Evolutionary conservation across 2,113 vertebrate species (phyloP), one percentile per base, ranked within the genome.

Genomic region (Oryzias curvinotus): DNA sequence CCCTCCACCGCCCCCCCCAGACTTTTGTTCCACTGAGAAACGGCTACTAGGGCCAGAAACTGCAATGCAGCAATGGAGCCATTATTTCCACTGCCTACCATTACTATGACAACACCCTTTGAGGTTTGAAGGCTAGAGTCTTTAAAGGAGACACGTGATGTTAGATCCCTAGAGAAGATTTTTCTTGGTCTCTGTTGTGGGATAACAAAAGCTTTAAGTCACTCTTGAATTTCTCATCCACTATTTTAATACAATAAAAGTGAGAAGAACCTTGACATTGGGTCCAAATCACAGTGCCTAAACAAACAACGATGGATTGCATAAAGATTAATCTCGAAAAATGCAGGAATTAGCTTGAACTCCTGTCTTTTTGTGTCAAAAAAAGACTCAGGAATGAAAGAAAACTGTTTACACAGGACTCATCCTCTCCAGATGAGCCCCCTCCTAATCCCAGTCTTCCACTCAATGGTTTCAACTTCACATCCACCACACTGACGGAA

Each of bases 81-180:
- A 84, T 88, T 85, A 84, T 80, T 86, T 81, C 82, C 79, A 75
- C 73, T 65, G 74, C 73, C 77, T 80, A 67, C 73, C 85, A 86
- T 88, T 78, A 65, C 87, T 86, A 90, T 90, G 88, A 85, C 87
- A 88, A 89, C 88, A 87, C 76, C 81, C 77, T 88, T 83, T 81
- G 72, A 83, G 84, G 69, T 65, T 75, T 77, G 77, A 80, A 78
- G 48, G 81, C 80, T 62, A 75, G 71, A 83, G 73, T 75, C 73
- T 68, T 76, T 58, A 70, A 81, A 71, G 64, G 77, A 68, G 73
- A 83, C 83, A 44, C 51, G 76, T 70, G 50, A 68, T 80, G 65
- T 82, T 70, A 78, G 59, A 65, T 80, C 78, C 60, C 65, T 21
- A 0, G 77, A 69, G 71, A 81, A 87, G 85, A 86, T 86, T 88